Evolutionary conservation across 1,140 invertebrate genomes (phyloP), one percentile per base, ranked within the genome.

Genomic region (Trachymyrmex septentrionalis): DNA sequence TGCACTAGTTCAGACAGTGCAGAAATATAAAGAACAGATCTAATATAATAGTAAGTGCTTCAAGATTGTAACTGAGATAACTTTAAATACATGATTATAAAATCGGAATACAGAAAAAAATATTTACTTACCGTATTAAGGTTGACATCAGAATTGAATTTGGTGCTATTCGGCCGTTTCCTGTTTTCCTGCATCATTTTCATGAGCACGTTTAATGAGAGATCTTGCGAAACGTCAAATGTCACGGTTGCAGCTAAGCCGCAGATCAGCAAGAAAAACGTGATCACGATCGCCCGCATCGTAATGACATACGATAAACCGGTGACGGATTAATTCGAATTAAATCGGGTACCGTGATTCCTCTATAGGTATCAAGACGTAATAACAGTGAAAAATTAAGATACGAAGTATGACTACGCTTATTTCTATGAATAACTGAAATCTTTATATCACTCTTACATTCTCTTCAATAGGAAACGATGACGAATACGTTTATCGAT

Each of bases 111-210:
- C 38, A 21, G 19, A 10, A 64, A 19, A 67, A 67, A 21, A 14
- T 16, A 9, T 44, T 6, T 16, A 78, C 61, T 88, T 86, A 90
- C 90, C 0, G 80, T 87, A 7, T 69, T 55, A 2, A 91, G 61
- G 0, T 77, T 34, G 30, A 34, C 12, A 6, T 86, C 64, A 24
- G 80, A n/a, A 34, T 86, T 57, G 0, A 12, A 34, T 50, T 59
- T 24, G 14, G 21, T 2, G 21, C 21, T 27, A n/a, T 34, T 16
- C 7, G 53, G 19, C 10, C 0, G 10, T 67, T 67, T 19, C 0
- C 4, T 12, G 21, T 5, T 48, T n/a, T 44, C 12, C 2, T 12
- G 12, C 38, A 69, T 48, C 10, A 3, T 21, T 44, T 48, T 24
- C 5, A 24, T 3, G 2, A 53, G 4, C 9, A 0, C 24, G 16